Conservation (phyloP, 2,888 invertebrate species). For the Dascillus cervinus region DNA sequence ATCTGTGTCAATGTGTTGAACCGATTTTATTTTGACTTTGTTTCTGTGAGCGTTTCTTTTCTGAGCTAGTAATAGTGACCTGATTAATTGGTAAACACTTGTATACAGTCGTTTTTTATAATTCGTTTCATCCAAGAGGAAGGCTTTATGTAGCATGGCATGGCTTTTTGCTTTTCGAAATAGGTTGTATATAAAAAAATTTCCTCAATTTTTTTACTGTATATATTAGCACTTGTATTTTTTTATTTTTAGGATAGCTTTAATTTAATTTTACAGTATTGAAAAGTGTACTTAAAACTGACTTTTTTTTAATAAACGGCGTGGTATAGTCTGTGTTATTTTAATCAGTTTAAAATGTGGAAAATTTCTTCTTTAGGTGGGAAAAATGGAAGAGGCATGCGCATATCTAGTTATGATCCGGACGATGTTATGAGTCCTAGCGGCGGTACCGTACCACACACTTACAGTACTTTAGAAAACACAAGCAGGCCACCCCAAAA, state of each 20-base stretch:
- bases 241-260: constrained; percentile 9
- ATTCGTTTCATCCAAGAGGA: no score
- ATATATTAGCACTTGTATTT: constrained; percentile 12
- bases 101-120: no score
- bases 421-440: constrained; percentile 53
- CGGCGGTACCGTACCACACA: constrained; percentile 34
- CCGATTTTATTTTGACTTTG: no score
- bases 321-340: constrained; percentile 23
- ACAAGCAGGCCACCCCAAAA: constrained; percentile 33
- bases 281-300: constrained; percentile 15
- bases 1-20: no score
- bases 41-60: no score
- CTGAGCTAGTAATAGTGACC: no score
- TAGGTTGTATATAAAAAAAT: constrained; percentile 1
- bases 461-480: constrained; percentile 35
- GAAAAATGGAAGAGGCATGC: constrained; percentile 58
- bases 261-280: constrained; percentile 15
- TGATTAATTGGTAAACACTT: no score
- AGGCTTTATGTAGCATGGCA: no score
- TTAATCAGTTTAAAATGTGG: no score
- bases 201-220: constrained; percentile 14
- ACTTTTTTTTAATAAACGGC: constrained; percentile 31
- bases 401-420: constrained; percentile 60
- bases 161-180: no score
- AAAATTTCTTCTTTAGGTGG: constrained; percentile 41